Evolutionary conservation across 2,797 vertebrate species (phyloP).

Genomic region (Typhlichthys subterraneus): DNA sequence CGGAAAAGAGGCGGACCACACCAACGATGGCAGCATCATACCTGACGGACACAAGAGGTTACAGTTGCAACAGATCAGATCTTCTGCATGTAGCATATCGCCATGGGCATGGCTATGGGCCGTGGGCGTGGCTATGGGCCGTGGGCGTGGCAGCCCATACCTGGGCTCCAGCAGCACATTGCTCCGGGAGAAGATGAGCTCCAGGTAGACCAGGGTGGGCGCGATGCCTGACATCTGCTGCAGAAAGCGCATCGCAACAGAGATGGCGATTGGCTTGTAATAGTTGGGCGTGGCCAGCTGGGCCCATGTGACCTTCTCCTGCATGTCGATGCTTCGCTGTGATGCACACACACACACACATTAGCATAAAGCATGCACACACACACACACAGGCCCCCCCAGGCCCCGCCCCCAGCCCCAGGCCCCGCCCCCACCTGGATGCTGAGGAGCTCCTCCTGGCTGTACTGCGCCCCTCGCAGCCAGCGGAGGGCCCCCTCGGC

Average conservation of each 20-base stretch:
- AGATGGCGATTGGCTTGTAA: conserved; percentile 86
- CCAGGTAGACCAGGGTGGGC: conserved; percentile 79
- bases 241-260: conserved; percentile 88
- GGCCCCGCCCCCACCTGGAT: conserved; percentile 74
- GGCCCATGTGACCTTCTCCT: conserved; percentile 69
- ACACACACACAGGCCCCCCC: neutral
- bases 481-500: conserved; percentile 81
- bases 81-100: too few species aligned
- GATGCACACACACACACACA: conserved; percentile 16
- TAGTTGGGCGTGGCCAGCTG: conserved; percentile 80
- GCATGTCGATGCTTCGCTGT: conserved; percentile 65
- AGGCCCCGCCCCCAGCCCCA: neutral
- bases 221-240: conserved; percentile 95
- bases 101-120: too few species aligned
- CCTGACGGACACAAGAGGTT: conserved; percentile 30
- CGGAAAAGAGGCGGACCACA: conserved; percentile 70
- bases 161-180: conserved; percentile 51
- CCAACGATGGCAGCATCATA: conserved; percentile 74
- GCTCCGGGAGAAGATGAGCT: conserved; percentile 72
- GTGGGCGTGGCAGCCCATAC: conserved; percentile 5
- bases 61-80: too few species aligned
- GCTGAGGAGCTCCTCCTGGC: conserved; percentile 75
- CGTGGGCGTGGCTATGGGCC: too few species aligned
- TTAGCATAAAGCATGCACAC: neutral
- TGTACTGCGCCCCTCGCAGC: conserved; percentile 81